These are phyloP conservation scores for Platycheirus rosarum DNA, from an alignment of 2,888 invertebrate species.

Conservation along the genomic window DNA sequence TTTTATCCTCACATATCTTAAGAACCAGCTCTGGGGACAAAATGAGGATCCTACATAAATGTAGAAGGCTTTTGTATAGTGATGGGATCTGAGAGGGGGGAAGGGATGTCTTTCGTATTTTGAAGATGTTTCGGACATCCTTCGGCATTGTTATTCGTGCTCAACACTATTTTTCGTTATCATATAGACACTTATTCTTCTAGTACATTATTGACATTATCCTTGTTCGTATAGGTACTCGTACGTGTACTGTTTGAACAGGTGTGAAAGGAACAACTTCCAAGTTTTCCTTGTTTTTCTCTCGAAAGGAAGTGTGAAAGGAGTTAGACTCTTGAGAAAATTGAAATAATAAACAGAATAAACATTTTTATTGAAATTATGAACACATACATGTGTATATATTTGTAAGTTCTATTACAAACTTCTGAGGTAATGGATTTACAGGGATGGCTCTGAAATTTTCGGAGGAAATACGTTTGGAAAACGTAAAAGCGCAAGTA, in stretches of 20 bases:
- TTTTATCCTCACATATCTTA: constrained; percentile 5
- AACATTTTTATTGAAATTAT: too few species aligned
- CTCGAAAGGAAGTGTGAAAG: neutral
- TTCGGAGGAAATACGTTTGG: too few species aligned
- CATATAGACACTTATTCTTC: constrained; percentile 1
- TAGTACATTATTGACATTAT: constrained; percentile 33
- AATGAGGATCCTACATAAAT: neutral
- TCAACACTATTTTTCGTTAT: constrained; percentile 27
- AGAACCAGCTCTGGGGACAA: constrained; percentile 11
- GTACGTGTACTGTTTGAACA: constrained; percentile 9
- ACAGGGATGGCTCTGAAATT: constrained; percentile 8
- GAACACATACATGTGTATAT: too few species aligned
- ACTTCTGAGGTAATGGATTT: constrained; percentile 3
- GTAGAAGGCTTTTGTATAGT: constrained; percentile 30
- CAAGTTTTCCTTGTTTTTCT: constrained; percentile 25
- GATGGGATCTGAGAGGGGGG: too few species aligned
- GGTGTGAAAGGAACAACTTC: constrained; percentile 20
- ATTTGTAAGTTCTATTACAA: constrained; percentile 13
- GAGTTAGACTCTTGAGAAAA: constrained; percentile 8
- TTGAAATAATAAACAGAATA: neutral
- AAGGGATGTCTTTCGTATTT: neutral
- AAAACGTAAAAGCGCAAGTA: too few species aligned
- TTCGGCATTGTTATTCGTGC: constrained; percentile 28
- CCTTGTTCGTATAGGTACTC: too few species aligned
- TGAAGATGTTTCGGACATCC: constrained; percentile 66